phyloP scores from a whole-genome alignment of 2,113 vertebrate genomes.

The Tonatia bakeri region DNA sequence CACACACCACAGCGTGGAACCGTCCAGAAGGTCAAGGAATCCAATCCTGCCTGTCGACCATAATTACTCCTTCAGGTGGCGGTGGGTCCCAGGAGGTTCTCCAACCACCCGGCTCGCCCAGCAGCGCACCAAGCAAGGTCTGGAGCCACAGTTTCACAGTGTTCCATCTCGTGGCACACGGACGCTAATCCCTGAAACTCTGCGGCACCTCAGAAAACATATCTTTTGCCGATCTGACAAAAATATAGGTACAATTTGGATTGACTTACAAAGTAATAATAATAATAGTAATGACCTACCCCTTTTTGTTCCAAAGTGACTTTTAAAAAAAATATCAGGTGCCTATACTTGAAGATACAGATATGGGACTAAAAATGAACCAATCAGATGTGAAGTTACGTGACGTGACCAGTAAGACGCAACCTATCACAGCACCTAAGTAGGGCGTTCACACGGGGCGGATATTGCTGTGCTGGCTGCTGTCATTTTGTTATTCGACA shows the following conservation, averaged over 20 bases:
- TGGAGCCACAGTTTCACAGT: background rate
- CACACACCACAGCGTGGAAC: background rate
- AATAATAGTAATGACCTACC: background rate
- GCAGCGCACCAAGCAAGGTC: accelerated
- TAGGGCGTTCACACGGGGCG: background rate
- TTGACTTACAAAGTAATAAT: background rate
- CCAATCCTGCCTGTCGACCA: accelerated
- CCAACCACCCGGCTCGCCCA: background rate
- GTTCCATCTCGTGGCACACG: background rate
- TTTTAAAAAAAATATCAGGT: background rate
- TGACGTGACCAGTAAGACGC: background rate
- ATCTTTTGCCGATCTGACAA: background rate
- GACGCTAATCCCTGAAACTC: background rate
- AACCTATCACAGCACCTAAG: background rate
- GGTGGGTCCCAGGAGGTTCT: background rate
- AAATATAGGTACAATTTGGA: background rate
- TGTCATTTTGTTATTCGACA: background rate
- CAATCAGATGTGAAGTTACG: background rate
- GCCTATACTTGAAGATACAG: background rate
- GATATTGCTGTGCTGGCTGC: background rate
- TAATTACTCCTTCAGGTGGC: background rate
- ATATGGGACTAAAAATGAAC: background rate
- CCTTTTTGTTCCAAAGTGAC: background rate
- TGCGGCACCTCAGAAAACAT: background rate
- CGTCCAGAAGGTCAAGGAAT: too few relatives aligned